Percentiles rank a stretch among this genome's conserved stretches.
phyloP scores from a whole-genome alignment of 2,888 invertebrate genomes.

The Cataglyphis rosenhaueri region DNA sequence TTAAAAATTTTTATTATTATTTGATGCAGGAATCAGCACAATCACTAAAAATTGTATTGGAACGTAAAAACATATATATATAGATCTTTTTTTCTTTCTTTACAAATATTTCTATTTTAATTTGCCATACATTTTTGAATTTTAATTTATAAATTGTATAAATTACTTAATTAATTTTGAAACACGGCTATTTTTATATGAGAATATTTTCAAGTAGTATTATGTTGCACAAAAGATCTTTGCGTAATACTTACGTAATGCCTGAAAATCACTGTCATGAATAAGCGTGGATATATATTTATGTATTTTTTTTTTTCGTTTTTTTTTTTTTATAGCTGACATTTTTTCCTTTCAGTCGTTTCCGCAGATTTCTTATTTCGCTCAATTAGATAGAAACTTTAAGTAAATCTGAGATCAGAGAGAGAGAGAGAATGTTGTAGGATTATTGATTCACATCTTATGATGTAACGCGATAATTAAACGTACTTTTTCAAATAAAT shows the following conservation, averaged over 20 bases:
- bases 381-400: slow-evolving; percentile 55
- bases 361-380: slow-evolving; percentile 53
- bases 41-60: neutral
- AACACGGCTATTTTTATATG: neutral
- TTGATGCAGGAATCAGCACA: neutral
- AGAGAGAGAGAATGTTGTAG: neutral
- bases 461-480: neutral
- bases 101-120: neutral
- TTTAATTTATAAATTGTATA: neutral
- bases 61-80: neutral
- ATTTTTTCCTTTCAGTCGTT: slow-evolving; percentile 44
- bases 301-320: slow-evolving; percentile 27
- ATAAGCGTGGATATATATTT: neutral
- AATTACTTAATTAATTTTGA: neutral
- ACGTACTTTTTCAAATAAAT: neutral
- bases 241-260: neutral
- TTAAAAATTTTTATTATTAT: neutral
- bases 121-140: neutral
- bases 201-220: neutral
- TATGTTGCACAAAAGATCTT: neutral
- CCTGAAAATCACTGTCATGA: neutral
- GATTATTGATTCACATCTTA: neutral
- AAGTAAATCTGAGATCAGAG: slow-evolving; percentile 22
- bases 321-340: neutral
- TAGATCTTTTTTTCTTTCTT: neutral